phyloP scores from a whole-genome alignment of 2,113 vertebrate genomes.

The Tylochromis polylepis region DNA sequence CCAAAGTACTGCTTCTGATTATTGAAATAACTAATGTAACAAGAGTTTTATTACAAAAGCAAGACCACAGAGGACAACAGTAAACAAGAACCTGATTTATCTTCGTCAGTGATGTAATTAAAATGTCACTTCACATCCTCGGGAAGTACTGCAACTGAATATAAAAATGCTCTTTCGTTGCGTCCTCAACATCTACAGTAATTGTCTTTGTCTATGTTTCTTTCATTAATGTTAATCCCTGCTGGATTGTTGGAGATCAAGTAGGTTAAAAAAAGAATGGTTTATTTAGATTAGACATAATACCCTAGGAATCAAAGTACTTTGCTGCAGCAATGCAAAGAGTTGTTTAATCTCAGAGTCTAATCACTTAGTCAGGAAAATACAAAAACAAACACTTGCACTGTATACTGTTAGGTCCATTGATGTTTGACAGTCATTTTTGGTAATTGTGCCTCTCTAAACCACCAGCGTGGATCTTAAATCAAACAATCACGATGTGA shows the following conservation, averaged over 20 bases:
- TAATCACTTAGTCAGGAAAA: neutral
- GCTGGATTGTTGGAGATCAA: conserved; percentile 29
- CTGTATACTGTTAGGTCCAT: neutral
- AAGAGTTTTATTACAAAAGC: conserved; percentile 33
- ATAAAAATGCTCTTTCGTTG: conserved; percentile 21
- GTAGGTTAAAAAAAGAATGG: conserved; percentile 25
- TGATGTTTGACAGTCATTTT: neutral
- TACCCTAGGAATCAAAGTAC: neutral
- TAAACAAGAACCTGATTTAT: conserved; percentile 47
- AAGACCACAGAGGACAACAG: conserved; percentile 36
- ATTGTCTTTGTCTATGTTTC: conserved; percentile 9
- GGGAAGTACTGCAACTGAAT: conserved; percentile 11
- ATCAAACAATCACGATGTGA: neutral
- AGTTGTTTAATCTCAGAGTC: neutral
- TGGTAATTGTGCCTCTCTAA: neutral
- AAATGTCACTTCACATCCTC: conserved; percentile 45
- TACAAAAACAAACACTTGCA: neutral
- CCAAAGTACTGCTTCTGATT: conserved; percentile 1
- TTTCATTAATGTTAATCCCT: conserved; percentile 31
- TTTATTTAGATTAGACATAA: conserved; percentile 16
- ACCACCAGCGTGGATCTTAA: neutral
- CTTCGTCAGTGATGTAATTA: conserved; percentile 47
- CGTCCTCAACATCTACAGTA: neutral
- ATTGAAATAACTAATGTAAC: conserved; percentile 12
- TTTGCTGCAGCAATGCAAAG: neutral